Evolutionary conservation across 2,797 vertebrate genomes (phyloP).

Genomic region (Melanotaenia maccullochi): DNA sequence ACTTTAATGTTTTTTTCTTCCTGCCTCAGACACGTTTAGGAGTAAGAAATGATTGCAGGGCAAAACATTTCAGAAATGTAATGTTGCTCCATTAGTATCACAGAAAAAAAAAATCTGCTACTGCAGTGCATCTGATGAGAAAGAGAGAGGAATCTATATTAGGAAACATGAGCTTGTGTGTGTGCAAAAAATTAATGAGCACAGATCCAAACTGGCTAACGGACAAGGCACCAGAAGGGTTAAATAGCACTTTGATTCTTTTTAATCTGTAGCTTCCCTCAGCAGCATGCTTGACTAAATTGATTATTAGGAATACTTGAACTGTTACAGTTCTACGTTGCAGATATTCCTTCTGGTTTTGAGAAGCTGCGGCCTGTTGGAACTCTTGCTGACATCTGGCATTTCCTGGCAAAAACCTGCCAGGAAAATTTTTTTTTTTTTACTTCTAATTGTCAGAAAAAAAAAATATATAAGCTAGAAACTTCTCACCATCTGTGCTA

Average conservation of each 20-base stretch:
- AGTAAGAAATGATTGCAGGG: slow-evolving; percentile 21
- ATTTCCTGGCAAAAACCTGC: slow-evolving; percentile 27
- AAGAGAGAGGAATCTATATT: slow-evolving; percentile 1
- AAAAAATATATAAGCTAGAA: slow-evolving; percentile 32
- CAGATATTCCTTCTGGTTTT: slow-evolving; percentile 24
- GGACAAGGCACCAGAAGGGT: slow-evolving; percentile 48
- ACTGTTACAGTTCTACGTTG: background rate
- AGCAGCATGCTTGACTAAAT: slow-evolving; percentile 31
- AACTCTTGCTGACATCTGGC: slow-evolving; percentile 29
- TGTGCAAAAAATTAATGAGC: slow-evolving; percentile 49
- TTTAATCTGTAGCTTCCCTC: slow-evolving; percentile 48
- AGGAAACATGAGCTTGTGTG: background rate
- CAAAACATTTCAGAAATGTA: slow-evolving; percentile 28
- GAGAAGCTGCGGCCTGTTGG: slow-evolving; percentile 33
- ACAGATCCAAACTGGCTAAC: slow-evolving; percentile 25
- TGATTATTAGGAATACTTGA: slow-evolving; percentile 47
- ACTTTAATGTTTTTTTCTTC: slow-evolving; percentile 20
- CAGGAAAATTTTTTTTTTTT: background rate
- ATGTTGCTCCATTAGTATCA: slow-evolving; percentile 9
- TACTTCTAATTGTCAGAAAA: slow-evolving; percentile 36
- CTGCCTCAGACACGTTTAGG: slow-evolving; percentile 36
- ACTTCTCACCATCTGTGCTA: slow-evolving; percentile 26
- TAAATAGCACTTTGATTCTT: slow-evolving; percentile 56
- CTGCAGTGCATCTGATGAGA: background rate
- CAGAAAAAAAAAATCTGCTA: slow-evolving; percentile 24